A percentile compares a stretch with the other conserved stretches of the same genome.
Conservation (phyloP, 2,797 vertebrate genomes). For the Esox lucius region DNA sequence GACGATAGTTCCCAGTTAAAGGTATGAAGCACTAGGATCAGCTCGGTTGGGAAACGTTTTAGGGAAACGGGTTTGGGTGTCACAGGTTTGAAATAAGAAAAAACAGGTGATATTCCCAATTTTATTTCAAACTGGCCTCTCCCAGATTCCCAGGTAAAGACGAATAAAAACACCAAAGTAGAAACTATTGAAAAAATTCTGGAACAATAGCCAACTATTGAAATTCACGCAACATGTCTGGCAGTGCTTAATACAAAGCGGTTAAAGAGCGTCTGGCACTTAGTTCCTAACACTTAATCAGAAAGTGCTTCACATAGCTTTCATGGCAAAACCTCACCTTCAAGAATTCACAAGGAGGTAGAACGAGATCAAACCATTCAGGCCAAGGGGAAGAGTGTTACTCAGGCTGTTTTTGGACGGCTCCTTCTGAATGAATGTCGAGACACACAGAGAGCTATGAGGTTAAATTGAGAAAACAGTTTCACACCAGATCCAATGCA, state of each 20-base stretch:
- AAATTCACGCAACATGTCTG: neutral
- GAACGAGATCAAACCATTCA: neutral
- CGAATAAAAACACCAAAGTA: neutral
- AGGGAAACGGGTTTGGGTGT: neutral
- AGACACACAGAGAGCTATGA: neutral
- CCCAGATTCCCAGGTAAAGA: neutral
- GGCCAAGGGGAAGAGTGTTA: neutral
- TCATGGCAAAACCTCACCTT: neutral
- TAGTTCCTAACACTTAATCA: neutral
- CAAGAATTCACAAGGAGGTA: neutral
- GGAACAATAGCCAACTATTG: neutral
- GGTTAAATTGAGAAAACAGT: neutral
- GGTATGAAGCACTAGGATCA: neutral
- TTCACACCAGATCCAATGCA: neutral
- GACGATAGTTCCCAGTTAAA: constrained; percentile 5
- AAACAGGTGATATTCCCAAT: neutral
- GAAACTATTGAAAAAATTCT: neutral
- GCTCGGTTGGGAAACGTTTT: neutral
- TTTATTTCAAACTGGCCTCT: neutral
- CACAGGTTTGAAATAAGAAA: constrained; percentile 3
- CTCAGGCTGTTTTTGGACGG: neutral
- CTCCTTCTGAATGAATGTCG: neutral
- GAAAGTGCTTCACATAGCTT: constrained; percentile 5
- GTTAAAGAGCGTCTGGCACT: neutral
- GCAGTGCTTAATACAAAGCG: neutral